Evolutionary conservation across 2,113 vertebrate species (phyloP).

Genomic region (Nerophis lumbriciformis): DNA sequence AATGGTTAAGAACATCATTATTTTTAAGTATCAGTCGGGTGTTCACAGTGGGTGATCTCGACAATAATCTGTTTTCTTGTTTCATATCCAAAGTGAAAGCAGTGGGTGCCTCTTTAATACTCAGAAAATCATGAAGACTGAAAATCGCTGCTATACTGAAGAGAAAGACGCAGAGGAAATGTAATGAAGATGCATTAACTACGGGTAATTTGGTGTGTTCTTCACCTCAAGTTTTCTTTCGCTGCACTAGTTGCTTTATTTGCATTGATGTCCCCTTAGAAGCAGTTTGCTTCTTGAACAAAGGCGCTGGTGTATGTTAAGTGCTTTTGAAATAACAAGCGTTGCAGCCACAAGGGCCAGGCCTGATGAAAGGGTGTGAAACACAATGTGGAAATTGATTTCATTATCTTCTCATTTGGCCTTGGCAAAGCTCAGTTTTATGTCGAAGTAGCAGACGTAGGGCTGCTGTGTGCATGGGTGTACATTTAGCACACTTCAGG

Average conservation of each 20-base stretch:
- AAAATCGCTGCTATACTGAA: constrained; percentile 58
- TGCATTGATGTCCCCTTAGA: constrained; percentile 76
- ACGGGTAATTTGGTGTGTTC: constrained; percentile 77
- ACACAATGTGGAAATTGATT: constrained; percentile 79
- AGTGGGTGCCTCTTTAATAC: constrained; percentile 74
- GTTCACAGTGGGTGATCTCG: constrained; percentile 76
- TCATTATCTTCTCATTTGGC: constrained; percentile 67
- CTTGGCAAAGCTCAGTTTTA: constrained; percentile 53
- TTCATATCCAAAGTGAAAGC: constrained; percentile 77
- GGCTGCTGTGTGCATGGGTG: constrained; percentile 39
- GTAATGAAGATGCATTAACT: constrained; percentile 76
- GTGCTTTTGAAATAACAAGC: constrained; percentile 79
- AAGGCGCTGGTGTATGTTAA: constrained; percentile 77
- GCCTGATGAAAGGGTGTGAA: constrained; percentile 77
- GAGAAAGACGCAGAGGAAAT: constrained; percentile 9
- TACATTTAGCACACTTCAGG: constrained; percentile 61
- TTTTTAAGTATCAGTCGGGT: constrained; percentile 80
- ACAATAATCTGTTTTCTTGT: constrained; percentile 78
- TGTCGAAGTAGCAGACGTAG: constrained; percentile 43
- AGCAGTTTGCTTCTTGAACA: constrained; percentile 77
- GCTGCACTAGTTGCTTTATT: constrained; percentile 75
- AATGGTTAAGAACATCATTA: constrained; percentile 78
- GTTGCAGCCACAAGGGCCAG: constrained; percentile 65
- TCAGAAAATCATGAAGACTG: constrained; percentile 70
- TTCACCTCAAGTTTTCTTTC: constrained; percentile 74